phyloP scores from a whole-genome alignment of 2,113 vertebrate genomes.

The Cromileptes altivelis region DNA sequence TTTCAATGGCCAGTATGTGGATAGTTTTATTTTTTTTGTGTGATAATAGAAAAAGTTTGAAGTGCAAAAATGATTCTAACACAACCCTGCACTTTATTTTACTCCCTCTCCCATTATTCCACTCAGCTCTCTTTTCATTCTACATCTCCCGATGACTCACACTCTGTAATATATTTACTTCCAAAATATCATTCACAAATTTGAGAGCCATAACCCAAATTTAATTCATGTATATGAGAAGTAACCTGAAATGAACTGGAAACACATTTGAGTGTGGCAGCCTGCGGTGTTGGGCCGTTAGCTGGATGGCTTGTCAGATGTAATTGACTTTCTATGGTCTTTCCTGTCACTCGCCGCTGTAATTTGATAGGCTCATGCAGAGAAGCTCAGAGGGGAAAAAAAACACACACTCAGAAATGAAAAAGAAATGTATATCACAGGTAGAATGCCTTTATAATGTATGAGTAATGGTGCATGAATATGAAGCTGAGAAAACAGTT shows the following conservation, averaged over 20 bases:
- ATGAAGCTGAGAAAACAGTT: background rate
- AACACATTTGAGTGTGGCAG: slow-evolving; percentile 34
- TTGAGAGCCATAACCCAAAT: slow-evolving; percentile 27
- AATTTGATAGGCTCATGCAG: slow-evolving; percentile 39
- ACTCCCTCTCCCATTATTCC: background rate
- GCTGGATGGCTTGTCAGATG: slow-evolving; percentile 51
- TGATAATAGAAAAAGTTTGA: background rate
- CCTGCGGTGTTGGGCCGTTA: slow-evolving; percentile 42
- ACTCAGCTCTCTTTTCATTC: slow-evolving; percentile 17
- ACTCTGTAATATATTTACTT: slow-evolving; percentile 23
- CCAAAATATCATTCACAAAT: slow-evolving; percentile 6
- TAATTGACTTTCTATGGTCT: slow-evolving; percentile 56
- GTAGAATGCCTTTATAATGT: slow-evolving; percentile 11
- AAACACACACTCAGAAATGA: background rate
- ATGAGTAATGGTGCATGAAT: slow-evolving; percentile 8
- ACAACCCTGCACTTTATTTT: background rate
- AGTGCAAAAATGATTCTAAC: background rate
- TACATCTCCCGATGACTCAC: background rate
- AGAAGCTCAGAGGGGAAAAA: slow-evolving; percentile 14
- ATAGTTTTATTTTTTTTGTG: background rate
- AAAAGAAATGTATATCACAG: slow-evolving; percentile 22
- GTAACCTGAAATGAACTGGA: slow-evolving; percentile 51
- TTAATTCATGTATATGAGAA: slow-evolving; percentile 31
- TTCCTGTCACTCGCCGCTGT: slow-evolving; percentile 41
- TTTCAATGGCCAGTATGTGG: background rate